Base-by-base conservation (phyloP, 1,140 invertebrate species). In the Trissolcus basalis region DNA sequence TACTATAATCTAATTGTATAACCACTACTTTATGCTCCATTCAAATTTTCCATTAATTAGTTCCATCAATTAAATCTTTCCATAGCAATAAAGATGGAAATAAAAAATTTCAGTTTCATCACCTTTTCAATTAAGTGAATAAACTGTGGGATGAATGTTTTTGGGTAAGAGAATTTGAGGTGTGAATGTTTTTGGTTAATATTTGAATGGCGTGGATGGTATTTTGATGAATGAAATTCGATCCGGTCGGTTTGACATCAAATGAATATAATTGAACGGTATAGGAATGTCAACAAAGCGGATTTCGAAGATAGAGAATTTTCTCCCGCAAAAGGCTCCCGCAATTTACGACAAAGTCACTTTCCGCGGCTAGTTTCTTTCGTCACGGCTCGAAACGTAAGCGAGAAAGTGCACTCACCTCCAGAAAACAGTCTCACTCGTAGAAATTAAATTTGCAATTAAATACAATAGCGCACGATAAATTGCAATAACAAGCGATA, bases 331-430 rank as follows among this genome's bases (percentile, higher is more conserved):
- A 45, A 51, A 67, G 67, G 56, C 53, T 60, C 53, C 55, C 35
- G 55, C 64, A 44, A 73, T 73, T 70, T 73, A 78, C 48, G 76
- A 78, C 70, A 67, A 68, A 73, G 65, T 78, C 61, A 74, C 76
- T 78, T 78, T 78, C 76, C 76, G 76, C 35, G 45, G 76, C 65
- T 53, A 63, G 76, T 78, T 78, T 78, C 76, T 78, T 78, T 78
- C 76, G 76, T 78, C 67, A 74, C 76, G 76, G 76, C 70, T 71
- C 65, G 61, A 61, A 70, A 78, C 70, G 55, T 78, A 71, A 60
- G 41, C 76, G 76, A 71, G 76, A 78, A 78, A 78, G 76, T 78
- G 70, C 70, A 78, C 54, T 70, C 65, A 69, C 72, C 51, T 65
- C 51, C 70, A 50, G 49, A 78, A 78, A 78, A 74, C 64, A 49